Evolutionary conservation across 2,113 vertebrate genomes (phyloP).

Genomic region (Raphicerus campestris): DNA sequence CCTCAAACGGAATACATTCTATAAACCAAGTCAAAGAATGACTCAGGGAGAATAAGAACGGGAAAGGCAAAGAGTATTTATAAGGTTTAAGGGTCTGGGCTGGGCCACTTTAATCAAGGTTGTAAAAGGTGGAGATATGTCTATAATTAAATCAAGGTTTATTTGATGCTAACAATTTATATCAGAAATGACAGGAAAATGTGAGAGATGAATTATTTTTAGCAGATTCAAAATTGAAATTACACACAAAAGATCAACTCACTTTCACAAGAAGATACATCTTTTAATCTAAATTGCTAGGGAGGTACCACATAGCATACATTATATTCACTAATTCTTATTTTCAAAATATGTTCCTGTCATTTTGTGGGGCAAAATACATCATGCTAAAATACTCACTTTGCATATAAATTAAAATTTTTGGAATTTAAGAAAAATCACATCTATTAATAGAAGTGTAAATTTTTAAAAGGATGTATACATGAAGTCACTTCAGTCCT

Average conservation of each 20-base stretch:
- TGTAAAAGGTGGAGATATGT: not conserved
- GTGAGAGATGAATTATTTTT: not conserved
- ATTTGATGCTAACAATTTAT: conserved; percentile 2
- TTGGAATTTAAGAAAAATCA: not conserved
- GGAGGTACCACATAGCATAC: not conserved
- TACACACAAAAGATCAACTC: conserved; percentile 7
- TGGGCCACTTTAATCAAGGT: too few relatives aligned
- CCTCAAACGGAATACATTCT: not conserved
- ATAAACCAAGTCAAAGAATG: not conserved
- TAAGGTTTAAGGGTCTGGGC: not conserved
- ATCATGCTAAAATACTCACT: not conserved
- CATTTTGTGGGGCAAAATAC: not conserved
- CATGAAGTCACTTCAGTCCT: not conserved
- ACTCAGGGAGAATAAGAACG: not conserved
- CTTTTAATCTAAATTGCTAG: not conserved
- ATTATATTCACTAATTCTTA: not conserved
- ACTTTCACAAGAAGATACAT: not conserved
- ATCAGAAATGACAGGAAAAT: conserved; percentile 5
- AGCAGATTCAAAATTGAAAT: conserved; percentile 9
- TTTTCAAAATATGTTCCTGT: not conserved
- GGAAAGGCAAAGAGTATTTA: too few relatives aligned
- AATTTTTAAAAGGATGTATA: not conserved
- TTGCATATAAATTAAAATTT: not conserved
- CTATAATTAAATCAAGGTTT: conserved; percentile 14
- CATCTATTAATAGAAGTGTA: not conserved